A percentile compares a stretch with the other conserved stretches of the same genome.
Conservation (phyloP, 2,888 invertebrate genomes). For the Pandemis cinnamomeana region DNA sequence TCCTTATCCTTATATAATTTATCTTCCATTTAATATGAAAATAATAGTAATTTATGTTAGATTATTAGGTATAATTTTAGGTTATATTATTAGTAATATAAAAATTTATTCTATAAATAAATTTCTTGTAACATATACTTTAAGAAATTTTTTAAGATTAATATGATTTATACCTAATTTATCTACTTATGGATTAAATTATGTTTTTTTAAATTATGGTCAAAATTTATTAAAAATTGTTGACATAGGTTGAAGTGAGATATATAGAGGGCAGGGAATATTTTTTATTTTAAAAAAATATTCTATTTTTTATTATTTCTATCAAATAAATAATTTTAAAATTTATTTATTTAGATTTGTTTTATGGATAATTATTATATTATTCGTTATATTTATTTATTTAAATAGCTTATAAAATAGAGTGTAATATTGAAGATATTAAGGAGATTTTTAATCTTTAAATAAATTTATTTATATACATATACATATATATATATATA, state of each 20-base stretch:
- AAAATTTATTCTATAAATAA: constrained; percentile 72
- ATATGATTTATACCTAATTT: constrained; percentile 84
- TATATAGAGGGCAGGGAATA: constrained; percentile 74
- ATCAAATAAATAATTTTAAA: constrained; percentile 79
- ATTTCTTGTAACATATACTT: constrained; percentile 64
- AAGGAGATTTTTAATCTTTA: constrained; percentile 64
- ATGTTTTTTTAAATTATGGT: constrained; percentile 73
- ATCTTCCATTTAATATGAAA: constrained; percentile 80
- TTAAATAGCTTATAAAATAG: constrained; percentile 71
- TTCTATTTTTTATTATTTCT: constrained; percentile 68
- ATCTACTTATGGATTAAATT: constrained; percentile 75
- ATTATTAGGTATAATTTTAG: constrained; percentile 69
- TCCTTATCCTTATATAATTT: constrained; percentile 79
- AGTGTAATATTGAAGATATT: constrained; percentile 76
- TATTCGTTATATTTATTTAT: constrained; percentile 58
- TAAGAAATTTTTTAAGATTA: constrained; percentile 63
- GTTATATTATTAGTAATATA: constrained; percentile 74
- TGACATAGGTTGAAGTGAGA: constrained; percentile 81
- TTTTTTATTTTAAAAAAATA: constrained; percentile 66
- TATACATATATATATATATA: too few relatives aligned
- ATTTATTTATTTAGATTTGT: constrained; percentile 79
- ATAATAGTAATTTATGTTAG: constrained; percentile 81
- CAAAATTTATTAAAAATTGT: constrained; percentile 69
- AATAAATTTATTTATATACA: constrained; percentile 41
- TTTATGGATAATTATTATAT: constrained; percentile 63